Evolutionary conservation across 2,113 vertebrate genomes (phyloP), one percentile per base, ranked within the genome.

Genomic region (Cnemophilus loriae): DNA sequence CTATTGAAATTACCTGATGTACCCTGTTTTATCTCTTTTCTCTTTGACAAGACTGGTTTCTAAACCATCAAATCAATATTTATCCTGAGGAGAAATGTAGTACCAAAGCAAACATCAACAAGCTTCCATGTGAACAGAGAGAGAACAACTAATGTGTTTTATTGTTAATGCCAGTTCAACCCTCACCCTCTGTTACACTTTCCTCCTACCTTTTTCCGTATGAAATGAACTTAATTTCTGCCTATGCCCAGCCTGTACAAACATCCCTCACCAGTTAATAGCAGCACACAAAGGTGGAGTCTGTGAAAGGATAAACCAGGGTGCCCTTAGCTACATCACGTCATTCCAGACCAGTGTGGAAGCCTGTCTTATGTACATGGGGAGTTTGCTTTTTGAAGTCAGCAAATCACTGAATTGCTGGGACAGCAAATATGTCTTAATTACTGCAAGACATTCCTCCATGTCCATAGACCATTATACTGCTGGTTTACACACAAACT

Each of bases 1-100:
- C 64, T 87, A 44, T 68, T 80, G 32, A 71, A 65, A 90, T 84
- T 84, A 57, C 47, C 35, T 90, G 60, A 35, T 84, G 23, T 35
- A 70, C 35, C 26, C 18, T 53, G 17, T 22, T 77, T 76, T 42
- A 27, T 12, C 42, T 65, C 26, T 70, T 64, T 68, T 61, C 42
- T 76, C 59, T 92, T 76, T 52, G 56, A 64, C 27, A 81, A 69
- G 19, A 42, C 10, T 70, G 26, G 30, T 53, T 93, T 84, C 21
- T 85, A 93, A 90, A 80, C 10, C 11, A 52, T 42, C 39, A 75
- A 71, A 61, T 87, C 68, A 24, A 4, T 63, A 49, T 52, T 87
- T 82, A 53, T 76, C 63, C 56, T 41, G 33, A 89, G 30, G 33
- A 39, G 88, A 86, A 88, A 75, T 23, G 5, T 22, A 59, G 20